Evolutionary conservation across 2,888 invertebrate species (phyloP).

Genomic region (Notodonta ziczac): DNA sequence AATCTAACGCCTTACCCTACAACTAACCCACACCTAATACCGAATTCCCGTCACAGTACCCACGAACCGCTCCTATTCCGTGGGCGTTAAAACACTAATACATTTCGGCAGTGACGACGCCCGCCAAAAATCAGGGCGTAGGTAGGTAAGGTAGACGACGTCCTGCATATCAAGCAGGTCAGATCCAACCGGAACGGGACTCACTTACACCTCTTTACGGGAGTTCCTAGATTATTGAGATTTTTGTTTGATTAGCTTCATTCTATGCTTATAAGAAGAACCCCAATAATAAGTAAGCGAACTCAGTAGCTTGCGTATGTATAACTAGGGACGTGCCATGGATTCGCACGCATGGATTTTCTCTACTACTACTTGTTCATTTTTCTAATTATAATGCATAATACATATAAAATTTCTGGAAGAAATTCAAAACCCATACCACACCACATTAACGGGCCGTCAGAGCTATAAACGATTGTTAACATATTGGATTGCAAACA

Average conservation of each 20-base stretch:
- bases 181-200: neutral
- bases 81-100: conserved; percentile 79
- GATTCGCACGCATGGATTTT: too few species aligned
- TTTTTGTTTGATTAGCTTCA: neutral
- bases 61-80: conserved; percentile 66
- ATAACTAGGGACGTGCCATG: too few species aligned
- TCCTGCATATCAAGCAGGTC: conserved; percentile 77
- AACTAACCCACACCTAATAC: conserved; percentile 51
- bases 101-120: conserved; percentile 76
- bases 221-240: neutral
- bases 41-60: conserved; percentile 68
- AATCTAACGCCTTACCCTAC: neutral
- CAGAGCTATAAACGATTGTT: too few species aligned
- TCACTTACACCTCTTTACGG: neutral
- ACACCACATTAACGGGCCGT: too few species aligned
- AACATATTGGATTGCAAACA: too few species aligned
- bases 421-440: too few species aligned
- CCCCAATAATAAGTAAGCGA: too few species aligned
- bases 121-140: conserved; percentile 78
- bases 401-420: too few species aligned
- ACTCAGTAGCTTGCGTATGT: too few species aligned
- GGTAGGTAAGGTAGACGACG: conserved; percentile 40
- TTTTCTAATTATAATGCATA: too few species aligned
- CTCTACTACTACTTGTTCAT: too few species aligned
- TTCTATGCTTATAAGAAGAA: too few species aligned